Base-by-base conservation (phyloP, 2,113 vertebrate species). In the Porphyrio hochstetteri region DNA sequence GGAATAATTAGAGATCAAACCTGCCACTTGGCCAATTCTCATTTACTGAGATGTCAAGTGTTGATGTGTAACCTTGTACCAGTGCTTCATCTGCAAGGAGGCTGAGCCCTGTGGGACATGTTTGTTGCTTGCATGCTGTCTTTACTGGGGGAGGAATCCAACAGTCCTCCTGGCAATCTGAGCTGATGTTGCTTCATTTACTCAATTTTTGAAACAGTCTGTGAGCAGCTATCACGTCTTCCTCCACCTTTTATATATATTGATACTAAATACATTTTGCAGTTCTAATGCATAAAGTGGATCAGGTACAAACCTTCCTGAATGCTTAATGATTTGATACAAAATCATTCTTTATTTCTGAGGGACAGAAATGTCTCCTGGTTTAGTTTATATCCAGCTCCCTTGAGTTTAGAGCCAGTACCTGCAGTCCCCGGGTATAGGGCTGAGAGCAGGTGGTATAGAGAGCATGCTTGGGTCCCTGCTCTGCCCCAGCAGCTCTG, bases 1-100 rank as follows among this genome's bases (percentile, higher is more conserved):
- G 72, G 80, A 82, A 48, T 33, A 80, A 91, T 92, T 25, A 27
- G 57, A 65, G 65, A 52, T 63, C 86, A 72, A 52, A 87, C 38
- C 69, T 33, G 67, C 40, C 25, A 17, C 69, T 82, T 13, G 65
- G 92, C 92, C 88, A 91, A 0, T 72, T 94, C 76, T 74, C 63
- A 10, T 89, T 85, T 89, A 61, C 67, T 85, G 48, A 91, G 50
- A 63, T 86, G 92, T 76, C 83, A 63, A 33, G 53, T 15, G 46
- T 65, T 65, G 95, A 94, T 29, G 65, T 4, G 86, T 46, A 2
- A 93, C 86, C 77, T 59, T 76, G 70, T 27, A 14, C 53, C 28
- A 25, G 60, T 6, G 23, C 33, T 81, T 67, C 15, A 6, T 36
- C 50, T 9, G 15, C 46, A 17, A 46, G 85, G 78, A 36, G 0